These are phyloP conservation scores for Sebastes fasciatus DNA, from an alignment of 2,113 vertebrate genomes.

Conservation along the genomic window DNA sequence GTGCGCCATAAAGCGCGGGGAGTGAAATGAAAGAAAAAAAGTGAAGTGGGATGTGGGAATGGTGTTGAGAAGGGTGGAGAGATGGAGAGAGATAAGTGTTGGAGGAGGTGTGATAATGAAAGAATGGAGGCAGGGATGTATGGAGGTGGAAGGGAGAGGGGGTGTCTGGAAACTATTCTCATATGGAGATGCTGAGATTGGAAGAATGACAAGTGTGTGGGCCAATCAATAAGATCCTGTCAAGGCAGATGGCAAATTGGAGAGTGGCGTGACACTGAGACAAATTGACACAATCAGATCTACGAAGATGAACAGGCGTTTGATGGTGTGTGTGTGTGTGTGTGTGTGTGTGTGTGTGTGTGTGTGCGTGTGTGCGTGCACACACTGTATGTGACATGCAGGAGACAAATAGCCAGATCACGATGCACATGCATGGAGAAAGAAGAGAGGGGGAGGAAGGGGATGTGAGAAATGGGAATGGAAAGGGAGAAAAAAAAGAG, in stretches of 20 bases:
- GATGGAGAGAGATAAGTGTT: conserved; percentile 55
- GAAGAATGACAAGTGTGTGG: conserved; percentile 74
- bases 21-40: conserved; percentile 54
- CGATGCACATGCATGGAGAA: conserved; percentile 46
- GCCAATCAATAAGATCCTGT: conserved; percentile 81
- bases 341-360: not conserved
- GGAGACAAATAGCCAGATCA: conserved; percentile 61
- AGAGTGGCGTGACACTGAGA: conserved; percentile 79
- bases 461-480: conserved; percentile 43
- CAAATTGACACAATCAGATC: conserved; percentile 84
- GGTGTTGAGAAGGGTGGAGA: conserved; percentile 49
- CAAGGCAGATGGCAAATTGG: conserved; percentile 81
- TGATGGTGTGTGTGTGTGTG: conserved; percentile 29
- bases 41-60: conserved; percentile 65
- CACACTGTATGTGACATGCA: conserved; percentile 1
- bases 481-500: conserved; percentile 16
- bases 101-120: conserved; percentile 70
- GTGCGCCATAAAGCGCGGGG: conserved; percentile 57
- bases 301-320: conserved; percentile 67
- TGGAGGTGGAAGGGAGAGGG: conserved; percentile 31
- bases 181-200: conserved; percentile 72
- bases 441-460: not conserved
- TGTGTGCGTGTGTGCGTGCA: not conserved
- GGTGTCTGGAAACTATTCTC: conserved; percentile 57
- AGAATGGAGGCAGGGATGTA: conserved; percentile 54